A percentile compares a stretch with the other conserved stretches of the same genome.
phyloP scores from a whole-genome alignment of 2,888 invertebrate species.

The Acanthoscelides obtectus region DNA sequence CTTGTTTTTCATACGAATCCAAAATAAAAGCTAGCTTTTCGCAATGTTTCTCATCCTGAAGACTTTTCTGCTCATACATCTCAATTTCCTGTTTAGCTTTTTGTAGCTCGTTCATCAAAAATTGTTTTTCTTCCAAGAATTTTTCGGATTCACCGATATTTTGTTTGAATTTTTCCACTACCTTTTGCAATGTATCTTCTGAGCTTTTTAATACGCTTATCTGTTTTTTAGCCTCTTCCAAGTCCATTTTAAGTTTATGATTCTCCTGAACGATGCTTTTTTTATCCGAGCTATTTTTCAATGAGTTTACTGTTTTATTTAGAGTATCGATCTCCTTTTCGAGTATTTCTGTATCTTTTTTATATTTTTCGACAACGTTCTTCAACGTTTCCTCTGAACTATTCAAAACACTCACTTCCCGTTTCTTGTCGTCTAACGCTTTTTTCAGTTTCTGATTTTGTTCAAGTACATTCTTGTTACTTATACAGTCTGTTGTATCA shows the following conservation, averaged over 20 bases:
- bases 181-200: conserved; percentile 26
- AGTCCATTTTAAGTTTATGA: conserved; percentile 23
- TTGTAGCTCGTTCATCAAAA: conserved; percentile 33
- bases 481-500: conserved; percentile 4
- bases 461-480: conserved; percentile 15
- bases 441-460: conserved; percentile 23
- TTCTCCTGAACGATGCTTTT: conserved; percentile 23
- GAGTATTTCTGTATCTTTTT: conserved; percentile 30
- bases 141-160: conserved; percentile 34
- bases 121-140: conserved; percentile 37
- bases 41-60: conserved; percentile 29
- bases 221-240: conserved; percentile 35
- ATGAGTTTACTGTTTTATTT: background rate
- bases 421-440: conserved; percentile 13
- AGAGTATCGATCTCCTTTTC: conserved; percentile 29
- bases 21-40: conserved; percentile 29
- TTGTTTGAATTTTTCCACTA: conserved; percentile 32
- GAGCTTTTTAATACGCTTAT: conserved; percentile 30
- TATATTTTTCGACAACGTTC: conserved; percentile 30
- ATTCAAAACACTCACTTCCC: conserved; percentile 33
- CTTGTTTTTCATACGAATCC: conserved; percentile 33
- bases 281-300: conserved; percentile 14
- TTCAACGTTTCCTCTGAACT: conserved; percentile 26
- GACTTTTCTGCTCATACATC: conserved; percentile 26
- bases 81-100: conserved; percentile 24